These are phyloP conservation scores for Heliangelus exortis DNA, from an alignment of 2,797 vertebrate genomes.

Conservation along the genomic window DNA sequence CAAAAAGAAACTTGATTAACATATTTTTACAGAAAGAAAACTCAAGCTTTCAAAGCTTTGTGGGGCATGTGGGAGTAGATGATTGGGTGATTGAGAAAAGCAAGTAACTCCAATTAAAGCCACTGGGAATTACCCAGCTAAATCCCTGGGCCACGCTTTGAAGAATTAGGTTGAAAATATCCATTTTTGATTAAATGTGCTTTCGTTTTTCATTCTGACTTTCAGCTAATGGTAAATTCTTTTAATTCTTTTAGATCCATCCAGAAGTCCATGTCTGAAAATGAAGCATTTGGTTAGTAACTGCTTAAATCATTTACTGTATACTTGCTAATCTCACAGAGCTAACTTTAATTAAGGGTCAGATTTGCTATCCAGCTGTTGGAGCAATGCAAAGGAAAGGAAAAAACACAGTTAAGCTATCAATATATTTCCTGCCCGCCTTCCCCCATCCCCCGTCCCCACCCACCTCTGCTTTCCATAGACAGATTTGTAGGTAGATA, in stretches of 20 bases:
- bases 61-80: neutral
- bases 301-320: conserved; percentile 6
- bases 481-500: neutral
- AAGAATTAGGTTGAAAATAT: conserved; percentile 43
- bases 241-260: conserved; percentile 82
- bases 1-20: neutral
- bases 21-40: neutral
- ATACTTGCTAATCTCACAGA: conserved; percentile 13
- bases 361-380: conserved; percentile 41
- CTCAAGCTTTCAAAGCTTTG: neutral
- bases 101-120: conserved; percentile 24
- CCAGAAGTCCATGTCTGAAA: conserved; percentile 78
- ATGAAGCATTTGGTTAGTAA: conserved; percentile 84
- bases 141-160: conserved; percentile 11
- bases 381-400: neutral
- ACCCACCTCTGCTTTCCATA: neutral
- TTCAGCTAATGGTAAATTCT: conserved; percentile 47
- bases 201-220: conserved; percentile 34
- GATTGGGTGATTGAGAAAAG: neutral
- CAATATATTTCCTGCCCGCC: no score
- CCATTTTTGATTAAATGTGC: conserved; percentile 17
- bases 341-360: conserved; percentile 9
- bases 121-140: neutral
- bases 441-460: no score
- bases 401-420: neutral